These are phyloP conservation scores for Ariopsis seemanni DNA, from an alignment of 2,113 vertebrate genomes.

Conservation along the genomic window DNA sequence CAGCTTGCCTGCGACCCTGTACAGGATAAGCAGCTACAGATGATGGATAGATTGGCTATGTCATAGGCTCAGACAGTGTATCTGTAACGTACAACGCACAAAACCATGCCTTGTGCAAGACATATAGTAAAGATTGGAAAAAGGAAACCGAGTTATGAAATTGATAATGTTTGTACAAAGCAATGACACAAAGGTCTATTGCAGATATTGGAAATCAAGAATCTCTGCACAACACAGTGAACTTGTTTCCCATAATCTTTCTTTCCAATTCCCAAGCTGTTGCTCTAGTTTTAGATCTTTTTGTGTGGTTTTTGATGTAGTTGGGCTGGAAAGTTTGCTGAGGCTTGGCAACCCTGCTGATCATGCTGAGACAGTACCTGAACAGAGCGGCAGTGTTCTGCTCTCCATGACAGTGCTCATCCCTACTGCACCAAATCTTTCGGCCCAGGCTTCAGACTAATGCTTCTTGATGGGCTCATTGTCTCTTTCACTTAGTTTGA, in stretches of 20 bases:
- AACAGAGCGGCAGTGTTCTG: conserved; percentile 45
- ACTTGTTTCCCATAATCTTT: neutral
- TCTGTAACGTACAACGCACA: too few relatives aligned
- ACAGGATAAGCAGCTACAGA: too few relatives aligned
- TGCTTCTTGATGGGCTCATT: conserved; percentile 40
- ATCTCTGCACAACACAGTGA: neutral
- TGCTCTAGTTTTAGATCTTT: neutral
- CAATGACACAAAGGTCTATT: neutral
- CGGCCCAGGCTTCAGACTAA: neutral
- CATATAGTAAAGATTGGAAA: neutral
- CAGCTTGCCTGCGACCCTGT: too few relatives aligned
- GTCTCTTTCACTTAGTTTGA: conserved; percentile 36
- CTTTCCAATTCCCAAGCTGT: neutral
- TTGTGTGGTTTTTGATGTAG: neutral
- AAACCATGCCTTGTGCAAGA: too few relatives aligned
- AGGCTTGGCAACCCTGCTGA: conserved; percentile 8
- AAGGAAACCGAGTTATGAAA: neutral
- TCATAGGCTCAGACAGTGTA: too few relatives aligned
- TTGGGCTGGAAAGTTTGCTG: neutral
- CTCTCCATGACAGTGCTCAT: neutral
- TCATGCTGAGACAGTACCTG: conserved; percentile 16
- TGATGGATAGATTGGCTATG: too few relatives aligned
- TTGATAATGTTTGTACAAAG: neutral
- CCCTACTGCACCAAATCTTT: conserved; percentile 3
- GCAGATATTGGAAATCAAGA: neutral